Base-by-base conservation (phyloP, 2,888 invertebrate genomes). In the Polymixis lichenea region DNA sequence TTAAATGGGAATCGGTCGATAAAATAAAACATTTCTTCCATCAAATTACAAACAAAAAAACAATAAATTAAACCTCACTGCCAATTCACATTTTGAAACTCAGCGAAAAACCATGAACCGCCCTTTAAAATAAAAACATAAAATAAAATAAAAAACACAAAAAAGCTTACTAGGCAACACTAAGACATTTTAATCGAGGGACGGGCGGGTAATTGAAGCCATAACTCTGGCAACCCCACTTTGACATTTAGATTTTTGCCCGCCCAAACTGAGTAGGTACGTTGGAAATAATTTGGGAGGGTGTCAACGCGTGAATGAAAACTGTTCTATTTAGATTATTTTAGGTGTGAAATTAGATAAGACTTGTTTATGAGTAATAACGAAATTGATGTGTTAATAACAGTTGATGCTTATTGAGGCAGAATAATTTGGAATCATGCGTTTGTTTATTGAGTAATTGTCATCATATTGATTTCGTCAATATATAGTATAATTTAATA, bases 141-240 rank as follows among this genome's bases (percentile, higher is more conserved):
- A 77, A 51, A 64, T 64, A 86, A 85, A 93, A 92, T 90, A 89
- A 88, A 72, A 53, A 49, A 92, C 89, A 88, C 88, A 86, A 78
- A 83, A 85, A 73, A 84, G 87, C 90, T 87, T 82, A 87, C 91
- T 83, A 92, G 90, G 94, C 93, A 90, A 93, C 92, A 92, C 92
- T 93, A 95, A 95, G 95, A 95, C 94, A 95, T 95, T 95, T 95
- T 96, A 96, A 96, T 95, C 95, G 95, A 89, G 92, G 89, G 89
- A 88, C 91, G 91, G 90, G 90, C 88, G 85, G 90, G 93, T 96
- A 96, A 96, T 96, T 96, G 96, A 93, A 94, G 93, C 93, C 90
- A 96, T 96, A 96, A 96, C 93, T 96, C 94, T 95, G 93, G 94
- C 95, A 93, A 90, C 95, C 95, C 95, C 94, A 92, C 89, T 95